Evolutionary conservation across 2,797 vertebrate species (phyloP), one percentile per base, ranked within the genome.

Genomic region (Amphiprion clarkii): DNA sequence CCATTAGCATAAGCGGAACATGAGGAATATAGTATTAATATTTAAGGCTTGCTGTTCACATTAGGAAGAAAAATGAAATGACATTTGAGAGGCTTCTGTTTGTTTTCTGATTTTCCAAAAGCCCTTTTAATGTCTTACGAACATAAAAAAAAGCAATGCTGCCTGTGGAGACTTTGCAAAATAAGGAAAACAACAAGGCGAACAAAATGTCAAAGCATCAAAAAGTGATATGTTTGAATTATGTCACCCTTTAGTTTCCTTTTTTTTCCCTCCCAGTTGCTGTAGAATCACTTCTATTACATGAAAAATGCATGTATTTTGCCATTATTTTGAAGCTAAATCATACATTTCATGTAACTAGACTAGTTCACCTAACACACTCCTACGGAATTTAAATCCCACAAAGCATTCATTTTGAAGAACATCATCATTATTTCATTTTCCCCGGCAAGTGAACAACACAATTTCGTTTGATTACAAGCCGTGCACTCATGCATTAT

Each of bases 341-440:
- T 83, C 83, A 56, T 36, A 87, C 49, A 86, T 79, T 79, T 85
- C 74, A 78, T 71, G 58, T 68, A 69, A 78, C 44, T 17, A 84
- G 73, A 89, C 88, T 82, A 87, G 78, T 88, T 83, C 77, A 57
- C 78, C 87, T 86, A 85, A 90, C 77, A 86, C 82, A 72, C 74
- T 84, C 70, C 71, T 67, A 56, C 79, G 33, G 82, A 82, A 85
- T 86, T 68, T 61, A 74, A 92, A 88, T 89, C 86, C 88, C 87
- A 79, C 75, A 82, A 87, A 88, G 83, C 85, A 89, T 91, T 91
- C 79, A 79, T 93, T 92, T 89, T 88, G 85, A 89, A 90, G 89
- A 88, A 89, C 92, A 88, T 91, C 84, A 88, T 91, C 90, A 92
- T 91, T 92, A 92, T 92, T 94, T 91, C 79, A 93, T 90, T 89